Percentiles rank a stretch among this genome's conserved stretches.
Conservation (phyloP, 2,797 vertebrate genomes). For the Morus bassanus region DNA sequence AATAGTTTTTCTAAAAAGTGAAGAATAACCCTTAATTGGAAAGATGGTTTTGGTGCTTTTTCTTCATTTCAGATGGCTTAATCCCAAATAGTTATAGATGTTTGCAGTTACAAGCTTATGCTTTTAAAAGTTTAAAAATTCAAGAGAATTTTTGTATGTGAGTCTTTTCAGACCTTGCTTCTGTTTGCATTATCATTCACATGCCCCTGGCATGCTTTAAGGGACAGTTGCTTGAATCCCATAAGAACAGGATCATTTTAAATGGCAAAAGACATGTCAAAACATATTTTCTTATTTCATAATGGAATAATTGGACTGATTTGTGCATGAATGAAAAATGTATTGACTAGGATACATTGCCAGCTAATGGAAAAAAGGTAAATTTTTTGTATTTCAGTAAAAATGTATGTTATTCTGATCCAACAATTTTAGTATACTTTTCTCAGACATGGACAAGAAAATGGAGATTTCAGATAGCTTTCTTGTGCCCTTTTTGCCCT, state of each 20-base stretch:
- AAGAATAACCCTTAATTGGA: not conserved
- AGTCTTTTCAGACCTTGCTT: constrained; percentile 1
- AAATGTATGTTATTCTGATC: not conserved
- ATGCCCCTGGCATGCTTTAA: constrained; percentile 47
- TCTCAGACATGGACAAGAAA: not conserved
- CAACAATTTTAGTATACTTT: not conserved
- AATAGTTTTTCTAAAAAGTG: not conserved
- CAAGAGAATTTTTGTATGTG: not conserved
- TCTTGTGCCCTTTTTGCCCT: not conserved
- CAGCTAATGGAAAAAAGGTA: not conserved
- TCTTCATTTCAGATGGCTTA: not conserved
- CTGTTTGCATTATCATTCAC: constrained; percentile 14
- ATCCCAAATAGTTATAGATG: not conserved
- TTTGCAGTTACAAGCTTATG: not conserved
- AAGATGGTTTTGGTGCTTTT: not conserved
- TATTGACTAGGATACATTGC: not conserved
- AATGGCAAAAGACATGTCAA: constrained; percentile 27
- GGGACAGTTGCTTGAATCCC: constrained; percentile 33
- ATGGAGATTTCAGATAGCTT: not conserved
- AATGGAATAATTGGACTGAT: constrained; percentile 1
- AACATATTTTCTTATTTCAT: not conserved
- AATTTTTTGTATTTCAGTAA: not conserved
- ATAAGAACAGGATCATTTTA: not conserved
- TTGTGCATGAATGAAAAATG: not conserved
- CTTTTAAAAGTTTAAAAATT: constrained; percentile 21